A percentile compares a stretch with the other conserved stretches of the same genome.
Conservation (phyloP, 2,888 invertebrate species). For the Ophion ventricosus region DNA sequence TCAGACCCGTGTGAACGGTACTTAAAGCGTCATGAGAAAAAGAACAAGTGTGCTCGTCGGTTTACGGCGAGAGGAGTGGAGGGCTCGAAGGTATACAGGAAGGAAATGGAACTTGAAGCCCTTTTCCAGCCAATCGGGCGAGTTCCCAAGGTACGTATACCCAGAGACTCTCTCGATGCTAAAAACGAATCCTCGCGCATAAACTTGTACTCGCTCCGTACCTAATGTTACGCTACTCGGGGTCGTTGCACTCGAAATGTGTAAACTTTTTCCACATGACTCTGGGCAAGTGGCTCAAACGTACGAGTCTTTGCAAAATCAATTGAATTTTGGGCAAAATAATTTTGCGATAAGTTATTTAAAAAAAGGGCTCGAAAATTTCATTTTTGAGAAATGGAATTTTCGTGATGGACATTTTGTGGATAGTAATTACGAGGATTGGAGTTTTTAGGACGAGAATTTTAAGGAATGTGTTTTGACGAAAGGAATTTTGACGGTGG, state of each 20-base stretch:
- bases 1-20: conserved; percentile 34
- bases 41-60: conserved; percentile 1
- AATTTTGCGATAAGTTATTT: not conserved
- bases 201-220: not conserved
- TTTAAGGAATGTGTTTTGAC: too few relatives aligned
- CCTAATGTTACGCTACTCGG: not conserved
- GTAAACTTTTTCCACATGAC: not conserved
- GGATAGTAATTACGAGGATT: too few relatives aligned
- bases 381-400: not conserved
- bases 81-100: not conserved
- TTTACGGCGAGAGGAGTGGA: not conserved
- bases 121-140: conserved; percentile 48
- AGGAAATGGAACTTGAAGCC: not conserved
- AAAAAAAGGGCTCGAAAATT: not conserved
- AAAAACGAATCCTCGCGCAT: not conserved
- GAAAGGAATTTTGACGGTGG: too few relatives aligned
- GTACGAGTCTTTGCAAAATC: not conserved
- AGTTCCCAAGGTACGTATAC: conserved; percentile 41
- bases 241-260: not conserved
- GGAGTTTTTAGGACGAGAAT: too few relatives aligned
- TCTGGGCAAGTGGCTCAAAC: not conserved
- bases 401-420: too few relatives aligned
- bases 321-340: not conserved
- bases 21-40: conserved; percentile 4
- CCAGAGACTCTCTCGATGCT: conserved; percentile 68